Evolutionary conservation across 2,888 invertebrate genomes (phyloP).

Genomic region (Tachina lurida): DNA sequence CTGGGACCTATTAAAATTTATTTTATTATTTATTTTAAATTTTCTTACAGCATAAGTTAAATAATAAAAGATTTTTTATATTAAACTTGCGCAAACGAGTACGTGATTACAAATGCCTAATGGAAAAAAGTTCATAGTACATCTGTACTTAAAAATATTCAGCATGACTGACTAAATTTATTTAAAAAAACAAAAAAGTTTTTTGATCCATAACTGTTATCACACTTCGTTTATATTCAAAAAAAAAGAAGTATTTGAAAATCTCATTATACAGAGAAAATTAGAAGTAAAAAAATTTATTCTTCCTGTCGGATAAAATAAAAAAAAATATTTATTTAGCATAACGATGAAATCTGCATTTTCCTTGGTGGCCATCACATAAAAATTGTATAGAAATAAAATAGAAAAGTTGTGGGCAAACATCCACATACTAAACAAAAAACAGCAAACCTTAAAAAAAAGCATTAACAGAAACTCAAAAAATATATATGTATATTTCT

Average conservation of each 20-base stretch:
- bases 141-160: no score
- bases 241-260: neutral
- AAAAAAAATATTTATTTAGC: conserved; percentile 1
- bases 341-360: conserved; percentile 32
- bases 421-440: neutral
- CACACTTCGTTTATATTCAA: no score
- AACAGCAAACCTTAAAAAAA: neutral
- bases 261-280: conserved; percentile 1
- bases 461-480: neutral
- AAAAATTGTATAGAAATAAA: neutral
- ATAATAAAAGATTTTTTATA: no score
- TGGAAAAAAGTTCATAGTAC: no score
- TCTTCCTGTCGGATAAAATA: neutral
- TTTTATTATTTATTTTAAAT: no score
- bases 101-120: no score
- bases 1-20: no score
- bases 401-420: neutral
- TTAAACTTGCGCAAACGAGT: no score
- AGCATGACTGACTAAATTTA: no score
- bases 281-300: neutral
- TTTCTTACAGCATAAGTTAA: no score
- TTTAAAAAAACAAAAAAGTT: no score
- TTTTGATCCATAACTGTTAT: no score
- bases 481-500: neutral
- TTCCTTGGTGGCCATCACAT: conserved; percentile 28